Percentiles rank a stretch among this genome's conserved stretches.
These are phyloP conservation scores for Trinorchestia longiramus DNA, from an alignment of 1,140 invertebrate species.

Conservation along the genomic window DNA sequence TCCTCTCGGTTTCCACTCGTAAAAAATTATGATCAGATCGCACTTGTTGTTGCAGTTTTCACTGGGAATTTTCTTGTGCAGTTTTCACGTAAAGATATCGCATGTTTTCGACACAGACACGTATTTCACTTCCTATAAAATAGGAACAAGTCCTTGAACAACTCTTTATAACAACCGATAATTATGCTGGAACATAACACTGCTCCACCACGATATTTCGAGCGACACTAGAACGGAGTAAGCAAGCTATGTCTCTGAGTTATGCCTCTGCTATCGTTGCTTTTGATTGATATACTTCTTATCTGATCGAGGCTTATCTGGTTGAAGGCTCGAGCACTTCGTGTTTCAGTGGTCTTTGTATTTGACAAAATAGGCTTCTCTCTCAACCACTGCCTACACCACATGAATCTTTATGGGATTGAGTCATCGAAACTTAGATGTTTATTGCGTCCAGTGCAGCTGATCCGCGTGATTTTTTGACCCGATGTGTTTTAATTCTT, in stretches of 20 bases:
- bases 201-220: neutral
- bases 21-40: neutral
- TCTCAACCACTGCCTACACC: neutral
- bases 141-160: neutral
- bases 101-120: neutral
- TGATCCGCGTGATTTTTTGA: neutral
- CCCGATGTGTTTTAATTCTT: neutral
- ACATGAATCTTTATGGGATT: neutral
- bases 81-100: too few relatives aligned
- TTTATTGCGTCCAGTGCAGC: neutral
- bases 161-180: neutral
- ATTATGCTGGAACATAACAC: neutral
- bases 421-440: neutral
- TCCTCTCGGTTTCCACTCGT: neutral
- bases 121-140: neutral
- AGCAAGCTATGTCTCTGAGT: neutral
- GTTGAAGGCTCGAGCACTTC: neutral
- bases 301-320: neutral
- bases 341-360: neutral
- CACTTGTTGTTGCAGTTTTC: neutral
- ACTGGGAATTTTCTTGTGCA: neutral
- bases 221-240: neutral
- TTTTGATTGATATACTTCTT: neutral
- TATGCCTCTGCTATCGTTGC: neutral
- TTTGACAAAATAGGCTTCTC: neutral